Evolutionary conservation across 2,797 vertebrate genomes (phyloP), one percentile per base, ranked within the genome.

Genomic region (Xiphophorus birchmanni): DNA sequence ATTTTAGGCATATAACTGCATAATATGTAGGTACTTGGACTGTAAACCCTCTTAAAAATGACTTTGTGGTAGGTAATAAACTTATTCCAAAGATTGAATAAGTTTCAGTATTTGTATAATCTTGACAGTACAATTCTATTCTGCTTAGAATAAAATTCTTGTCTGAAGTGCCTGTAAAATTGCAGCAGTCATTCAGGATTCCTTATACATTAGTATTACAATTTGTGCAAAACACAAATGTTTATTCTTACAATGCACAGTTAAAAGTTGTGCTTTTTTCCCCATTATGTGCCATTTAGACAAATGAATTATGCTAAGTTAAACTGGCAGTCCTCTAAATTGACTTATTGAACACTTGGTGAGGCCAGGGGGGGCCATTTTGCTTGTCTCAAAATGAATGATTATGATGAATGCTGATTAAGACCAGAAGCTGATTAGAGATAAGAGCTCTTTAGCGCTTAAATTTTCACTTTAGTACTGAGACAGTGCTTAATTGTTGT

Each of bases 341-440:
- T 18, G 18, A 32, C 74, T 82, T 79, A 48, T 50, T 71, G 54
- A 15, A 78, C 74, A 67, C 42, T 58, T 26, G 71, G 40, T 75
- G 44, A 32, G 42, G 13, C 42, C 37, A 6, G 71, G 18, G 50
- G 76, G 10, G 60, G 29, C 4, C 69, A 63, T 81, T 65, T 81
- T 40, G 65, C 29, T 44, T 10, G 47, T 11, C 44, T 40, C 65
- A 52, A 76, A 80, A 79, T 81, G 50, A 73, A 47, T 58, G 26
- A 18, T 17, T 40, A 77, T 40, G 1, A 82, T 77, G 69, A 69
- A 76, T 72, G 40, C 71, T 45, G 58, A 79, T 65, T 54, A 60
- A 81, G 69, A 42, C 37, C 23, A 15, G 35, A 0, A 35, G 42
- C 13, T 74, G 17, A 83, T 63, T 75, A 71, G 73, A 21, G 21